Evolutionary conservation across 2,888 invertebrate genomes (phyloP), one percentile per base, ranked within the genome.

Genomic region (Rhagium mordax): DNA sequence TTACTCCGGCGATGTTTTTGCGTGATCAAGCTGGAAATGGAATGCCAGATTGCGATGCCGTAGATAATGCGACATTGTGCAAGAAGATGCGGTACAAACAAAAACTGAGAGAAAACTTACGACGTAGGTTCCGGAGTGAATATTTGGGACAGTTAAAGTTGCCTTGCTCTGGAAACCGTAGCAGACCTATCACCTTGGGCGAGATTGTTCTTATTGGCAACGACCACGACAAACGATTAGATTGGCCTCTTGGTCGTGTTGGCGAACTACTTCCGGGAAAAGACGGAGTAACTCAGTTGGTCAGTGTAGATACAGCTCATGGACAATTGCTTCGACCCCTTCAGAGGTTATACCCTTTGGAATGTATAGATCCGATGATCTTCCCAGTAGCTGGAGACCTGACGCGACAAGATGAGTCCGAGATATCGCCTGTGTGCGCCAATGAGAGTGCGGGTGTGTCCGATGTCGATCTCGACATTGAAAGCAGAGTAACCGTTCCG

Each of bases 1-100:
- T 80, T 4, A 79, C 80, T 20, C 81, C 83, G 18, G 64, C 77
- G 0, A 81, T 82, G 79, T 83, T 83, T 72, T 48, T 81, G n/a
- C 27, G 48, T 24, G 78, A 79, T 41, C 70, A 70, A 13, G 53
- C 13, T 5, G 78, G 74, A 62, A 33, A 16, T 21, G 76, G 76
- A 13, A 49, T 75, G 18, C 74, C 74, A n/a, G 78, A 77, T 72
- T 59, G 59, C 61, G 76, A 78, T 61, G 27, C 49, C 15, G 49
- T 77, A 18, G 77, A 78, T 27, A 47, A 15, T 24, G n/a, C 7
- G 16, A 21, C 65, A 7, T 53, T 79, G 18, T 64, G 71, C 16
- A 59, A 49, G 48, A 73, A 69, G 24, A 66, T 70, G 3, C 51
- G 47, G 4, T 72, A 81, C 60, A 27, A 61, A 16, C 76, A 79